A percentile compares a stretch with the other conserved stretches of the same genome.
These are phyloP conservation scores for Coboldia fuscipes DNA, from an alignment of 1,140 invertebrate species.

Conservation along the genomic window DNA sequence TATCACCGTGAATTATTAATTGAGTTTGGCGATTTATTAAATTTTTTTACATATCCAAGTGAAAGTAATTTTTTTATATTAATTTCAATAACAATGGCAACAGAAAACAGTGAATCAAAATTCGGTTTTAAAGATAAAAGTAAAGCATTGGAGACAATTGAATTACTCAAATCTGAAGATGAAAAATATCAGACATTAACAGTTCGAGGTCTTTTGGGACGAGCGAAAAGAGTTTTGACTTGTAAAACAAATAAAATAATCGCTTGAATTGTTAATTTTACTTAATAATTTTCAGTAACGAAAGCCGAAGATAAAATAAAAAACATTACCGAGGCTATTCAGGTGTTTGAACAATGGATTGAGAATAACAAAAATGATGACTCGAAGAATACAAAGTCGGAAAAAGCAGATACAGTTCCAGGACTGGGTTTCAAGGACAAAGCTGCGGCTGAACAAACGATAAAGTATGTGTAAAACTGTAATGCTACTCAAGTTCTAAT, in stretches of 20 bases:
- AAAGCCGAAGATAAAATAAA: slow-evolving; percentile 43
- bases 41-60: too few relatives aligned
- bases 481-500: not conserved
- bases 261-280: not conserved
- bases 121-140: slow-evolving; percentile 47
- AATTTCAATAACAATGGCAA: slow-evolving; percentile 5
- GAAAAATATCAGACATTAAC: slow-evolving; percentile 37
- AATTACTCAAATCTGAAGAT: slow-evolving; percentile 33
- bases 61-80: too few relatives aligned
- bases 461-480: slow-evolving; percentile 13
- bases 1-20: too few relatives aligned
- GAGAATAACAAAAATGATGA: slow-evolving; percentile 25
- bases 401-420: slow-evolving; percentile 28
- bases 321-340: slow-evolving; percentile 42
- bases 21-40: too few relatives aligned
- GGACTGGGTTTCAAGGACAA: slow-evolving; percentile 42
- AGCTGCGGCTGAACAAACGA: slow-evolving; percentile 23
- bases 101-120: slow-evolving; percentile 27
- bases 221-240: slow-evolving; percentile 36
- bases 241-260: slow-evolving; percentile 23
- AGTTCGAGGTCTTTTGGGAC: slow-evolving; percentile 34
- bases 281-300: slow-evolving; percentile 28
- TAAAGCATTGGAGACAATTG: slow-evolving; percentile 37
- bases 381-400: slow-evolving; percentile 21
- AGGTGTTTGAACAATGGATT: slow-evolving; percentile 40